Evolutionary conservation across 1,140 invertebrate species (phyloP).

Genomic region (Lucilia cuprina): DNA sequence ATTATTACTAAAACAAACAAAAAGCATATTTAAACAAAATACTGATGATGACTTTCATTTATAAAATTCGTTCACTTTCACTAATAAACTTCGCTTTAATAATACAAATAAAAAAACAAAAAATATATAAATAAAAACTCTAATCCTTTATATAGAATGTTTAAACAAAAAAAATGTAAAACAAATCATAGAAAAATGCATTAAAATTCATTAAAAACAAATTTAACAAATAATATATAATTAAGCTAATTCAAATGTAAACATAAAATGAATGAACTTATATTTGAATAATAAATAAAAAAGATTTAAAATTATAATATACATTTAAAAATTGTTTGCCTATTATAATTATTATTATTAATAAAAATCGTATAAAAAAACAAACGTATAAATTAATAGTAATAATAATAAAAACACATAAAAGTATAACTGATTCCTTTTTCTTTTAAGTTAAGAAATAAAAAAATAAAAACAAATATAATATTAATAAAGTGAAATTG

Average conservation of each 20-base stretch:
- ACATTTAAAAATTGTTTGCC: slow-evolving; percentile 12
- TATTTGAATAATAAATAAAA: neutral
- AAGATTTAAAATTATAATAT: neutral
- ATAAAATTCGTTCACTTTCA: neutral
- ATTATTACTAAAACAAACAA: neutral
- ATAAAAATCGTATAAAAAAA: neutral
- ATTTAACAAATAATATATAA: neutral
- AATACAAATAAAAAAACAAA: neutral
- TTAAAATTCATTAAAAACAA: neutral
- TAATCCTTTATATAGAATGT: neutral
- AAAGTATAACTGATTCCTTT: neutral
- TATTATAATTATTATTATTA: neutral
- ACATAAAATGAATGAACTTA: neutral
- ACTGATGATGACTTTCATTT: neutral
- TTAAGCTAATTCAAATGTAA: neutral
- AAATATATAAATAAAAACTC: neutral
- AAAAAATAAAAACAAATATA: neutral
- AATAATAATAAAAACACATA: neutral
- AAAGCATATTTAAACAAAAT: neutral
- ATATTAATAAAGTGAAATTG: neutral
- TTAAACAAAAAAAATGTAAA: neutral
- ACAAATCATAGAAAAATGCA: neutral
- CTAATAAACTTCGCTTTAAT: neutral
- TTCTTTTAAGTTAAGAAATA: slow-evolving; percentile 1
- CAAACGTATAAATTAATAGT: neutral